Conservation (phyloP, 2,797 vertebrate species). For the Melanotaenia boesemani region DNA sequence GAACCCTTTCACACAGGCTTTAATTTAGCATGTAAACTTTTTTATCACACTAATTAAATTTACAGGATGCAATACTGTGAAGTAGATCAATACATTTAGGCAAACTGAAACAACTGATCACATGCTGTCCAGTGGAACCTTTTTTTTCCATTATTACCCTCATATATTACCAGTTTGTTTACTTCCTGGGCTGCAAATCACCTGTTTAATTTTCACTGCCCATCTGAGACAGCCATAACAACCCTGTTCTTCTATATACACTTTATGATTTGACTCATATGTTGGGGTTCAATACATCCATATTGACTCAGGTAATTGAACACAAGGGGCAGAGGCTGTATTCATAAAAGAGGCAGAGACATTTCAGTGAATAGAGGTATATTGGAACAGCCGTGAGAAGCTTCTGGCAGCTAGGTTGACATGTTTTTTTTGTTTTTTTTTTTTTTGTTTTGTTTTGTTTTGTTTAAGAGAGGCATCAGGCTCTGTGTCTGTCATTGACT, state of each 20-base stretch:
- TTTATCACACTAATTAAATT: slow-evolving; percentile 49
- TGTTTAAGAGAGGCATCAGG: slow-evolving; percentile 30
- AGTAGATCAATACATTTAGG: slow-evolving; percentile 27
- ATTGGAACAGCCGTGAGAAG: slow-evolving; percentile 48
- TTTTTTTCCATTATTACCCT: slow-evolving; percentile 64
- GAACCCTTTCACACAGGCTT: slow-evolving; percentile 65
- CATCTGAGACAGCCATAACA: slow-evolving; percentile 59
- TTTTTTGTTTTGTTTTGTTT: slow-evolving; percentile 2
- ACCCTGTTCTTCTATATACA: slow-evolving; percentile 72
- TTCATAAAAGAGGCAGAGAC: slow-evolving; percentile 70
- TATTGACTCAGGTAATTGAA: slow-evolving; percentile 82
- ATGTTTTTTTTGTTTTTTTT: slow-evolving; percentile 28
- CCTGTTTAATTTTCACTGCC: slow-evolving; percentile 69
- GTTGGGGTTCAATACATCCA: slow-evolving; percentile 74
- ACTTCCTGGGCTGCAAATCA: slow-evolving; percentile 72
- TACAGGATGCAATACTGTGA: slow-evolving; percentile 36
- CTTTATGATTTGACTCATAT: slow-evolving; percentile 80
- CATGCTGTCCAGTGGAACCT: slow-evolving; percentile 42
- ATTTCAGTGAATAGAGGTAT: slow-evolving; percentile 53
- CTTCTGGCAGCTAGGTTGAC: slow-evolving; percentile 30
- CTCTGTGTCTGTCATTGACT: slow-evolving; percentile 66
- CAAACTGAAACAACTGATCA: slow-evolving; percentile 43
- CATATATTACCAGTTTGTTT: slow-evolving; percentile 73
- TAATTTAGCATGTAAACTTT: slow-evolving; percentile 50
- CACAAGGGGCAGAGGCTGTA: slow-evolving; percentile 65